phyloP scores from a whole-genome alignment of 2,797 vertebrate species.

The Spheniscus humboldti region DNA sequence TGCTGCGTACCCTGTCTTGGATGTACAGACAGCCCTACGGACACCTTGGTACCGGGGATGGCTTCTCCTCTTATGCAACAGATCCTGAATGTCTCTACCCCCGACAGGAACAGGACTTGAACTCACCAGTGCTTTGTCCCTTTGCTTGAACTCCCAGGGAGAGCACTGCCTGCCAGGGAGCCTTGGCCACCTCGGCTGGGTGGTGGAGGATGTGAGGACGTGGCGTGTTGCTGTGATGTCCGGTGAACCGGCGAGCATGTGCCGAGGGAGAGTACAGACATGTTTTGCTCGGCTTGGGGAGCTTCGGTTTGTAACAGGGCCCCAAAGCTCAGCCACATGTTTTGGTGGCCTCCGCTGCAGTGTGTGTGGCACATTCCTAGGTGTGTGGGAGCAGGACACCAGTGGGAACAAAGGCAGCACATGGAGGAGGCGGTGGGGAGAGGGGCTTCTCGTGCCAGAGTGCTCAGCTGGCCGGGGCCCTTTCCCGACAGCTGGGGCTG shows the following conservation, averaged over 20 bases:
- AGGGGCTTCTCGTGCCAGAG: background rate
- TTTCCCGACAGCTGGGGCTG: background rate
- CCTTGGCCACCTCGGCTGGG: accelerated
- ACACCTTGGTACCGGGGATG: accelerated
- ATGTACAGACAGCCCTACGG: background rate
- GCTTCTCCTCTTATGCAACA: background rate
- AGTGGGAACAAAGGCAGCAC: background rate
- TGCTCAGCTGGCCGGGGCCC: background rate
- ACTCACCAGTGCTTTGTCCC: background rate
- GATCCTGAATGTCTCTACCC: accelerated
- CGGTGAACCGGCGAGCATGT: accelerated
- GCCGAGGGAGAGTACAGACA: accelerated
- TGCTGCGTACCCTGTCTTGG: background rate
- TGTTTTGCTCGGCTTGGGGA: background rate
- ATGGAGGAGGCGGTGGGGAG: background rate
- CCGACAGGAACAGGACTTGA: background rate
- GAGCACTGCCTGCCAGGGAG: background rate
- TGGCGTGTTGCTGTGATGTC: background rate
- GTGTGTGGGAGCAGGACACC: accelerated
- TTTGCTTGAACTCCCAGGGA: background rate
- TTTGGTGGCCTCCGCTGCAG: background rate
- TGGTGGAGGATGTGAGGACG: background rate
- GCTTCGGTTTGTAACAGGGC: background rate
- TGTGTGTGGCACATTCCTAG: accelerated
- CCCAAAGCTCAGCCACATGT: background rate